Evolutionary conservation across 1,140 invertebrate genomes (phyloP).

Genomic region (Parasteatoda tepidariorum): DNA sequence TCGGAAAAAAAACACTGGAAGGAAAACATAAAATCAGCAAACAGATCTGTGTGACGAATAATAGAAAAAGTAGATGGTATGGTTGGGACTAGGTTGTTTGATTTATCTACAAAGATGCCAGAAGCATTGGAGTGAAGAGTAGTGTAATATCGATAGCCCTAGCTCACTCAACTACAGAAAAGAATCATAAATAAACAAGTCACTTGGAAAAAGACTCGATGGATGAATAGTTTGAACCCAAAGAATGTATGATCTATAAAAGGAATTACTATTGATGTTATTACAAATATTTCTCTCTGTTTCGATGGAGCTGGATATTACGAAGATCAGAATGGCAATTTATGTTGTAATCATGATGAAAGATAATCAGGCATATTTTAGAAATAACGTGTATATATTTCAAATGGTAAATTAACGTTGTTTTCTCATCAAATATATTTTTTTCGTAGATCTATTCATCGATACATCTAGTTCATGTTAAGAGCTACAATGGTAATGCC

Average conservation of each 20-base stretch:
- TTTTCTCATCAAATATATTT: too few species aligned
- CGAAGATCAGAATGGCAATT: too few species aligned
- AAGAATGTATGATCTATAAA: not conserved
- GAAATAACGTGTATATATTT: too few species aligned
- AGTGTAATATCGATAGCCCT: not conserved
- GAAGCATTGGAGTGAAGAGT: constrained; percentile 8
- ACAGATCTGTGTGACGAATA: not conserved
- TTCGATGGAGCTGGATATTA: too few species aligned
- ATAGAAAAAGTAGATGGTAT: not conserved
- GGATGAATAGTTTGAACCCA: not conserved
- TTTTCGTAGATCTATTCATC: too few species aligned
- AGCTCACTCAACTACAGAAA: not conserved
- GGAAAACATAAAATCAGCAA: not conserved
- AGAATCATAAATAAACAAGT: not conserved
- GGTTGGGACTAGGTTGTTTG: constrained; percentile 8
- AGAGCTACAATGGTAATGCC: too few species aligned
- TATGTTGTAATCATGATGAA: too few species aligned
- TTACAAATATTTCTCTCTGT: too few species aligned
- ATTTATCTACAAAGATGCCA: constrained; percentile 26
- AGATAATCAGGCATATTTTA: too few species aligned
- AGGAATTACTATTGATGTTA: not conserved
- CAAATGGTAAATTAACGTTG: too few species aligned
- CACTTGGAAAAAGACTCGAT: not conserved
- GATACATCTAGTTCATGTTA: too few species aligned
- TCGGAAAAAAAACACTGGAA: not conserved